These are phyloP conservation scores for Ochotona princeps DNA, from an alignment of 2,113 vertebrate species.

Conservation along the genomic window DNA sequence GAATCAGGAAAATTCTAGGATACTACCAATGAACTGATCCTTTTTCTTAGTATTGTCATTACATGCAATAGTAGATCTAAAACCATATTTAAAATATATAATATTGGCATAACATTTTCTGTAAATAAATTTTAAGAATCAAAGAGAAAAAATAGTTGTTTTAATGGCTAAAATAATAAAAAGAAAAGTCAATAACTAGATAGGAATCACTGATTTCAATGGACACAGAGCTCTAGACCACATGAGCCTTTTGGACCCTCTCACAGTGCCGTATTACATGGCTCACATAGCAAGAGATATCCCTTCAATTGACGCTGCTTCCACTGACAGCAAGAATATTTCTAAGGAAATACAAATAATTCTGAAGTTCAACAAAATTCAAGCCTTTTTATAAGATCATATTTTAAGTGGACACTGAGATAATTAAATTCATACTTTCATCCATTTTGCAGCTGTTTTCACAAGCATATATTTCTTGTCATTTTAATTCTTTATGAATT, in stretches of 20 bases:
- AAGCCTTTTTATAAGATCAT: conserved; percentile 60
- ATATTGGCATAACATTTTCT: neutral
- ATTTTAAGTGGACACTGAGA: conserved; percentile 39
- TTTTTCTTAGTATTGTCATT: neutral
- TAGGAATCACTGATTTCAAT: neutral
- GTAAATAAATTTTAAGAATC: conserved; percentile 10
- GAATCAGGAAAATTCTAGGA: neutral
- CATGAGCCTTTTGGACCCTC: neutral
- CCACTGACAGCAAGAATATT: conserved; percentile 29
- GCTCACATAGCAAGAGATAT: neutral
- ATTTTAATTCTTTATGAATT: conserved; percentile 61
- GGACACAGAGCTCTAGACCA: neutral
- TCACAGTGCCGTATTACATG: neutral
- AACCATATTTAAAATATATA: neutral
- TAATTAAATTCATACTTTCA: conserved; percentile 72
- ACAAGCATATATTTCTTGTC: conserved; percentile 53
- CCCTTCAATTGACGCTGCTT: neutral
- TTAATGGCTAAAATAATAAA: neutral
- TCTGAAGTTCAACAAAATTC: conserved; percentile 47
- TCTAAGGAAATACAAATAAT: conserved; percentile 62
- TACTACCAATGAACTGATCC: neutral
- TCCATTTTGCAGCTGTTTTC: conserved; percentile 35
- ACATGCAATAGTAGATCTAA: conserved; percentile 9
- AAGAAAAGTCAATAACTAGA: neutral
- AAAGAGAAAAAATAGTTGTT: neutral